A percentile compares a stretch with the other conserved stretches of the same genome.
Evolutionary conservation across 2,797 vertebrate species (phyloP).

Genomic region (Mormyrops attenuatus): DNA sequence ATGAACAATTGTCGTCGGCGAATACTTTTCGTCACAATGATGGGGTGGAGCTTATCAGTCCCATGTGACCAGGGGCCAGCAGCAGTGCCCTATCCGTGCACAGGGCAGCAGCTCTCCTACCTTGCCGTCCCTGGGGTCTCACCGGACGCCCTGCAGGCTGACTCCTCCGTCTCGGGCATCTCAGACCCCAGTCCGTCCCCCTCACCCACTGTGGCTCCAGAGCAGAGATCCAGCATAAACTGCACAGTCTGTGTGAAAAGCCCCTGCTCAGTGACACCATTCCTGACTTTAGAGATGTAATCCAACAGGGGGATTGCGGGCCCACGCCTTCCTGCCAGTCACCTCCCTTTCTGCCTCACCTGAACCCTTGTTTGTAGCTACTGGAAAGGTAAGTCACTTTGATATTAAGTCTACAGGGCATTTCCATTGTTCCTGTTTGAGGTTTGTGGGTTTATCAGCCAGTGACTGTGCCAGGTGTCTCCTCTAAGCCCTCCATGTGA

Average conservation of each 20-base stretch:
- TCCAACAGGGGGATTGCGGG: background rate
- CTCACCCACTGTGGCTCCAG: slow-evolving; percentile 53
- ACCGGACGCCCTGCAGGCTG: slow-evolving; percentile 69
- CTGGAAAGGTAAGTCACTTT: background rate
- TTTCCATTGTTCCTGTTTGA: background rate
- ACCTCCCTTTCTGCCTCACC: background rate
- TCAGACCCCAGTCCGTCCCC: slow-evolving; percentile 44
- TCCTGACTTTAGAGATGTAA: background rate
- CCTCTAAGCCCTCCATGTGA: background rate
- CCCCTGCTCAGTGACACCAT: background rate
- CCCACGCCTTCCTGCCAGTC: background rate
- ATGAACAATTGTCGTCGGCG: background rate
- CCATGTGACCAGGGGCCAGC: background rate
- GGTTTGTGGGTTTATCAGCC: background rate
- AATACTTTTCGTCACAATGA: background rate
- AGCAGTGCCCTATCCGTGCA: background rate
- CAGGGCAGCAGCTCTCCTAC: slow-evolving; percentile 47
- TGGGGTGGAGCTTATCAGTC: background rate
- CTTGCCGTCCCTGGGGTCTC: slow-evolving; percentile 66
- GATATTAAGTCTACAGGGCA: background rate
- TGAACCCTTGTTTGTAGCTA: background rate
- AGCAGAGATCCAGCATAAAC: slow-evolving; percentile 76
- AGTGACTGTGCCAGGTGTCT: background rate
- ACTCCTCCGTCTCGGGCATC: slow-evolving; percentile 54
- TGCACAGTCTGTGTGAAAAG: slow-evolving; percentile 64